Evolutionary conservation across 2,888 invertebrate genomes (phyloP), one percentile per base, ranked within the genome.

Genomic region (Phymatocera aterrima): DNA sequence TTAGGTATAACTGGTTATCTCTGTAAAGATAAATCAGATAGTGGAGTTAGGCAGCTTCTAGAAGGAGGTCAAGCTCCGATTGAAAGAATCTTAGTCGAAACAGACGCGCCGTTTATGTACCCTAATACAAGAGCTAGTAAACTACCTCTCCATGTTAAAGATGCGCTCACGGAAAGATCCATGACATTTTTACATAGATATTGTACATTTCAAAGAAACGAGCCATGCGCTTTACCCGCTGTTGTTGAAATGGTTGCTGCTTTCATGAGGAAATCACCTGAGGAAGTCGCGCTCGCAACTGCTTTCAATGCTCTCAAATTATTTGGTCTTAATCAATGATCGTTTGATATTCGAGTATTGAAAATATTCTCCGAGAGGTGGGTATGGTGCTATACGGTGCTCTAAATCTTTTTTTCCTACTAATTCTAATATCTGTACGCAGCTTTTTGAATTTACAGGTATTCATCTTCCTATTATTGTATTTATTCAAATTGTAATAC

Each of bases 21-120:
- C 18, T 97, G 97, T 92, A 97, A 98, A 92, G 98, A 98, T 88
- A 98, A 97, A 91, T 96, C 97, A 5, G 97, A 97, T 87, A 95
- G 96, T 77, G 98, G 98, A 12, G 96, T 98, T 3, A 93, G 97
- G 77, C 94, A 96, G 88, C 91, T 97, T 81, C 90, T 98, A 48
- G 95, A 96, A 46, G 95, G 96, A 86, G 95, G 96, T 77, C 92
- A 94, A 77, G 92, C 97, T 85, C 97, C 98, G 0, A 88, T 98
- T 83, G 97, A 98, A 85, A 94, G 95, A 88, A 91, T 98, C 84
- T 91, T 98, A 79, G 95, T 98, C 4, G 98, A 98, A 91, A 97
- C 98, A 0, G 98, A 98, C 91, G 96, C 98, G 0, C 98, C 98
- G 1, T 98, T 97, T 88, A 98, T 98, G 97, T 98, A 97, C 90